These are phyloP conservation scores for Nasonia vitripennis DNA, from an alignment of 1,140 invertebrate species.

Conservation along the genomic window DNA sequence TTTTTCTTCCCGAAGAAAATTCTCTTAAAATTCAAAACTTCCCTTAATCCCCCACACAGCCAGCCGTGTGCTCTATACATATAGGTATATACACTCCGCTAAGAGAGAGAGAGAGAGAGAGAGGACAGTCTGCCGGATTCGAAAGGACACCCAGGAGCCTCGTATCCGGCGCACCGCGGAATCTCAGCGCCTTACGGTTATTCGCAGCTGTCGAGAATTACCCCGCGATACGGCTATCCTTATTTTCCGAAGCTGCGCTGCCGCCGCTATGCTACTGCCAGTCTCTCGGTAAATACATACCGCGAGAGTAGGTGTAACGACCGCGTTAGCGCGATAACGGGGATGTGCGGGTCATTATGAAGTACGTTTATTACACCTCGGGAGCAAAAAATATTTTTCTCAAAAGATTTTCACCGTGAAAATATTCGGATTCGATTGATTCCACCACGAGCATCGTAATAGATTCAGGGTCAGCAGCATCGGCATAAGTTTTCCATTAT, in stretches of 20 bases:
- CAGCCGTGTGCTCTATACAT: slow-evolving; percentile 2
- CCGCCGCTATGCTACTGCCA: not conserved
- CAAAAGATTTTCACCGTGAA: not conserved
- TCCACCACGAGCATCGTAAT: slow-evolving; percentile 60
- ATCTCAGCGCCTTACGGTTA: slow-evolving; percentile 45
- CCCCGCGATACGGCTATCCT: slow-evolving; percentile 43
- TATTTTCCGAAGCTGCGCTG: slow-evolving; percentile 36
- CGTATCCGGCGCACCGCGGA: slow-evolving; percentile 18
- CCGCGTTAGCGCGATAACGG: slow-evolving; percentile 36
- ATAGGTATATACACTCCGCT: not conserved
- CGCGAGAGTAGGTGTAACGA: slow-evolving; percentile 14
- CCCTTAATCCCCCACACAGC: not conserved
- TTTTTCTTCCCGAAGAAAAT: not conserved
- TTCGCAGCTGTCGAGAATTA: slow-evolving; percentile 51
- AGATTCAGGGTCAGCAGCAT: slow-evolving; percentile 55
- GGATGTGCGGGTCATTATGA: slow-evolving; percentile 18
- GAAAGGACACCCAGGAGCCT: slow-evolving; percentile 51
- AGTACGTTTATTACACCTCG: slow-evolving; percentile 39
- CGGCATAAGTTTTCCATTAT: slow-evolving; percentile 71
- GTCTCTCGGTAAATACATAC: slow-evolving; percentile 28
- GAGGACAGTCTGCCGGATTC: slow-evolving; percentile 20
- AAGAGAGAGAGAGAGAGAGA: slow-evolving; percentile 3
- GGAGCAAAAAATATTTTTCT: not conserved
- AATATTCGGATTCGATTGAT: slow-evolving; percentile 9
- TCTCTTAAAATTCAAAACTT: slow-evolving; percentile 22